A percentile compares a stretch with the other conserved stretches of the same genome.
These are phyloP conservation scores for Drosophila persimilis DNA, from an alignment of 1,140 invertebrate genomes.

Conservation along the genomic window DNA sequence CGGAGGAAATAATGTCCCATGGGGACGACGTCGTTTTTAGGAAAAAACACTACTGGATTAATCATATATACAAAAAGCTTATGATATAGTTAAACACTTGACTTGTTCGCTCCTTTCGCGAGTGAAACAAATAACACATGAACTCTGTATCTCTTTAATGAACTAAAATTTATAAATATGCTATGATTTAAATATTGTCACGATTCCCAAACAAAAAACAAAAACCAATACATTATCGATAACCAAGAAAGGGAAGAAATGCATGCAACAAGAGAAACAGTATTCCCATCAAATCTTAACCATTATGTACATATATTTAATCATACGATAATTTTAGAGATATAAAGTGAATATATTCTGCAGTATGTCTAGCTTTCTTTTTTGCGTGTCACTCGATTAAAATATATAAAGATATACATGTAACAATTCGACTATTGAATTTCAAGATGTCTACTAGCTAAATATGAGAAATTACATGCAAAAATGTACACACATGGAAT, in stretches of 20 bases:
- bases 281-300: constrained; percentile 10
- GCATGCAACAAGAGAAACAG: constrained; percentile 3
- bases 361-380: constrained; percentile 22
- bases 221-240: constrained; percentile 1
- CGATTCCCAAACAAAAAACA: constrained; percentile 20
- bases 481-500: too few relatives aligned
- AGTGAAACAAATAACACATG: constrained; percentile 8
- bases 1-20: constrained; percentile 78
- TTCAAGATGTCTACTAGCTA: not conserved
- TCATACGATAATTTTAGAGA: constrained; percentile 46
- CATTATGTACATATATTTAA: constrained; percentile 40
- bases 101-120: constrained; percentile 17
- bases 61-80: not conserved
- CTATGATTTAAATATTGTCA: constrained; percentile 35
- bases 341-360: constrained; percentile 32
- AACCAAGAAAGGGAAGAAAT: not conserved
- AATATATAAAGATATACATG: constrained; percentile 42
- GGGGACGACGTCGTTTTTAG: constrained; percentile 81
- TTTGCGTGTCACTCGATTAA: constrained; percentile 40
- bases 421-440: constrained; percentile 17
- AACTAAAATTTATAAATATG: constrained; percentile 18
- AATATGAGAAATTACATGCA: too few relatives aligned
- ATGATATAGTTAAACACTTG: constrained; percentile 25
- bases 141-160: constrained; percentile 18
- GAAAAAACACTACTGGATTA: constrained; percentile 28